Base-by-base conservation (phyloP, 1,140 invertebrate genomes). In the Bombus terrestris region DNA sequence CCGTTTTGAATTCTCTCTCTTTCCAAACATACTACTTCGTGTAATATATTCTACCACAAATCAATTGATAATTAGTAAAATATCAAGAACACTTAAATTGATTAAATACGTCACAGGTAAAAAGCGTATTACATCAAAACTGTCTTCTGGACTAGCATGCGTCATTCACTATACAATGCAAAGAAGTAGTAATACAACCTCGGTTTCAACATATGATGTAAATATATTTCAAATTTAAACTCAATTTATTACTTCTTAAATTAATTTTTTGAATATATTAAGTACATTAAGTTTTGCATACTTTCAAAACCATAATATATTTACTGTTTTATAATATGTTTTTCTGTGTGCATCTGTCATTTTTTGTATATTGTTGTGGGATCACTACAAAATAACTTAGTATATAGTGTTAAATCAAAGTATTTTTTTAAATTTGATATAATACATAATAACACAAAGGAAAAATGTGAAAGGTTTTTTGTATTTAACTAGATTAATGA, bases 1-100 rank as follows among this genome's bases (percentile, higher is more conserved):
- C 62, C 95, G 92, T 88, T 92, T 94, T 9, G 86, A 91, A 75
- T 94, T 93, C 83, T 96, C 96, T 86, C 95, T 96, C 85, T 94
- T 95, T 12, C 92, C 89, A 89, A 96, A 96, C 96, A 96, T 96
- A 64, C 87, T 89, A 18, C 8, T 74, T 57, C 32, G 35, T 13
- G 1, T 81, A 59, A 81, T 43, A 3, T 57, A 57, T 25, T 57
- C 43, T 71, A 72, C 66, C 5, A 13, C 15, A 66, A 57, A 62
- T 86, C 72, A 80, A 53, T 22, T 22, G 6, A 53, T 53, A 22
- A 47, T 85, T 53, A 43, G 9, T 57, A 71, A 82, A 81, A 83
- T 72, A 75, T 59, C 4, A 66, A 47, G 13, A 69, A 71, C 25
- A 35, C 12, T 53, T 32, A 6, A 41, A 47, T 41, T 6, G 15